Percentiles rank a stretch among this genome's conserved stretches.
phyloP scores from a whole-genome alignment of 1,140 invertebrate species.

The Propsilocerus akamusi region DNA sequence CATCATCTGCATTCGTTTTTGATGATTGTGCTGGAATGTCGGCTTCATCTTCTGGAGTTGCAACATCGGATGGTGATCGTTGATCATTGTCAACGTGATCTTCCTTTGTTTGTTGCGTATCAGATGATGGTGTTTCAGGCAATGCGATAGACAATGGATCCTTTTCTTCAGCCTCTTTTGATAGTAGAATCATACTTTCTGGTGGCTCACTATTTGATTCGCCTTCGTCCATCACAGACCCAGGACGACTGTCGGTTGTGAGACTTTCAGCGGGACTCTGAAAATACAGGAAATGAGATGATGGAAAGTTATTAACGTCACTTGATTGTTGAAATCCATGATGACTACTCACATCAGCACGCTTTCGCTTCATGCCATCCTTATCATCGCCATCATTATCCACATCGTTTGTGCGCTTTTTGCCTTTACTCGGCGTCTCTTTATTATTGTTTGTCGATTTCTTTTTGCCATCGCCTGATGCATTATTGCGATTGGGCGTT shows the following conservation, averaged over 20 bases:
- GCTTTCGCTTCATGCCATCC: constrained; percentile 40
- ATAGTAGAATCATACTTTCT: background rate
- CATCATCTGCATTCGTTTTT: background rate
- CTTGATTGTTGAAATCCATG: constrained; percentile 6
- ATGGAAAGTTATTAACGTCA: background rate
- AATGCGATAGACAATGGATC: constrained; percentile 2
- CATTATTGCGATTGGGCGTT: constrained; percentile 25
- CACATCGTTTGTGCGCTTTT: constrained; percentile 37
- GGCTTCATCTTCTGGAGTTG: background rate
- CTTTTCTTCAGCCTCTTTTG: constrained; percentile 4
- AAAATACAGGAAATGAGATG: background rate
- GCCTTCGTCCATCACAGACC: constrained; percentile 55
- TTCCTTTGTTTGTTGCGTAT: constrained; percentile 4
- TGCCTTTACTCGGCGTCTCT: constrained; percentile 47
- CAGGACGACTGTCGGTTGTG: constrained; percentile 50
- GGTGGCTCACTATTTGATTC: constrained; percentile 29
- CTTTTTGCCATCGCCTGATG: constrained; percentile 29
- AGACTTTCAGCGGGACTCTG: constrained; percentile 61
- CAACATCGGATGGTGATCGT: background rate
- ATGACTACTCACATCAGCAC: constrained; percentile 25
- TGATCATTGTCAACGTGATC: background rate
- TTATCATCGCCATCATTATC: constrained; percentile 28
- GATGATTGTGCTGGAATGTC: background rate
- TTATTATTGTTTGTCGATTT: constrained; percentile 43
- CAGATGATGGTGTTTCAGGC: background rate